Conservation (phyloP, 1,140 invertebrate species). For the Drosophila gunungcola region DNA sequence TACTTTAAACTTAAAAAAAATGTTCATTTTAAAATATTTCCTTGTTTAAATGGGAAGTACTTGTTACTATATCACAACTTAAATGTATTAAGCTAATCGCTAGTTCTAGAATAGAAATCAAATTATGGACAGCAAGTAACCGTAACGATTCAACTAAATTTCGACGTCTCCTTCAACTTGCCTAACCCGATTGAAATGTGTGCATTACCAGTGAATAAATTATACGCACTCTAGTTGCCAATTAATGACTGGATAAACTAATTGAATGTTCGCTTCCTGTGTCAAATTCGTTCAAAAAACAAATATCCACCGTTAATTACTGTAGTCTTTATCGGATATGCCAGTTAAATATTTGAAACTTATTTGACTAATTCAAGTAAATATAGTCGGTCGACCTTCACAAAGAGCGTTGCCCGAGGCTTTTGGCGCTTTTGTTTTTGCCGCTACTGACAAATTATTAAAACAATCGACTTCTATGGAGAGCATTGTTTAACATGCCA, state of each 20-base stretch:
- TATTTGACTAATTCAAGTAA: constrained; percentile 11
- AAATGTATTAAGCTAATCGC: no score
- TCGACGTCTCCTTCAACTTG: constrained; percentile 25
- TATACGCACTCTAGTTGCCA: constrained; percentile 10
- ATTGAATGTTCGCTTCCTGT: constrained; percentile 40
- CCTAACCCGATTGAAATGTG: constrained; percentile 1
- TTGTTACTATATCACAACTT: no score
- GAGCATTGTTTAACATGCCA: constrained; percentile 52
- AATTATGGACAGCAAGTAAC: constrained; percentile 14
- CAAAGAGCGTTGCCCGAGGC: constrained; percentile 51
- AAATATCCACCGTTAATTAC: constrained; percentile 33
- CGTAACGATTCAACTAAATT: constrained; percentile 15
- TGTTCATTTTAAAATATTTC: no score
- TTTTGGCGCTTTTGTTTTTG: constrained; percentile 10
- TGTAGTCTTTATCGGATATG: constrained; percentile 8
- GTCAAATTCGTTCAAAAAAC: constrained; percentile 11
- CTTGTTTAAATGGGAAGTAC: no score
- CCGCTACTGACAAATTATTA: constrained; percentile 60
- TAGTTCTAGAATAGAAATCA: constrained; percentile 36
- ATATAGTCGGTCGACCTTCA: constrained; percentile 44
- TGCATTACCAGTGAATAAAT: constrained; percentile 20
- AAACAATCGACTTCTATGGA: constrained; percentile 69
- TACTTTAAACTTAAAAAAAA: no score
- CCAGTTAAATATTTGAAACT: constrained; percentile 29
- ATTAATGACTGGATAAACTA: constrained; percentile 17